Percentiles rank a stretch among this genome's conserved stretches.
phyloP scores from a whole-genome alignment of 1,140 invertebrate species.

The Hesperophylax magnus region DNA sequence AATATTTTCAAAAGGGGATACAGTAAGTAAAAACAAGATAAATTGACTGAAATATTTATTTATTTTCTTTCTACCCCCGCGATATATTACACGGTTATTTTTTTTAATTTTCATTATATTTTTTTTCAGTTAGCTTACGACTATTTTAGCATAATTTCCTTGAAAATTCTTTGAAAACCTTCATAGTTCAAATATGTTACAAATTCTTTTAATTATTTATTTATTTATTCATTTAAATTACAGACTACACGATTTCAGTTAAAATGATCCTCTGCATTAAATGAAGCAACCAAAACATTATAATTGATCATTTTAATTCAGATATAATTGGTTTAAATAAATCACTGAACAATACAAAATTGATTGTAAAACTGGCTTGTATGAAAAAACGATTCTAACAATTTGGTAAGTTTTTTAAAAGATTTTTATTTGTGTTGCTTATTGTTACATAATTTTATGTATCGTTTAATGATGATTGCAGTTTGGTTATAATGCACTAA shows the following conservation, averaged over 20 bases:
- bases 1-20: neutral
- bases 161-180: conserved; percentile 40
- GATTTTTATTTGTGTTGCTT: too few species aligned
- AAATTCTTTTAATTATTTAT: conserved; percentile 33
- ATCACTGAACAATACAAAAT: too few species aligned
- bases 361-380: too few species aligned
- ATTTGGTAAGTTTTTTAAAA: too few species aligned
- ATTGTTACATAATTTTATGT: too few species aligned
- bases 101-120: conserved; percentile 18
- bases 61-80: conserved; percentile 31
- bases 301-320: too few species aligned
- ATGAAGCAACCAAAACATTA: too few species aligned
- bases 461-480: too few species aligned
- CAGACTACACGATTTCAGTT: conserved; percentile 16
- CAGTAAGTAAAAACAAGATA: conserved; percentile 1
- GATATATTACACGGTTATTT: conserved; percentile 24
- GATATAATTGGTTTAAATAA: too few species aligned
- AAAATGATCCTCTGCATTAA: neutral
- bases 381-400: too few species aligned
- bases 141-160: conserved; percentile 21
- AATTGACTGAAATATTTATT: conserved; percentile 29
- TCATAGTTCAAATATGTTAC: conserved; percentile 19
- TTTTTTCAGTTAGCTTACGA: conserved; percentile 33
- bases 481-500: too few species aligned
- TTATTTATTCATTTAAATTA: conserved; percentile 28